These are phyloP conservation scores for Polylopha cassiicola DNA, from an alignment of 2,888 invertebrate genomes.

Conservation along the genomic window DNA sequence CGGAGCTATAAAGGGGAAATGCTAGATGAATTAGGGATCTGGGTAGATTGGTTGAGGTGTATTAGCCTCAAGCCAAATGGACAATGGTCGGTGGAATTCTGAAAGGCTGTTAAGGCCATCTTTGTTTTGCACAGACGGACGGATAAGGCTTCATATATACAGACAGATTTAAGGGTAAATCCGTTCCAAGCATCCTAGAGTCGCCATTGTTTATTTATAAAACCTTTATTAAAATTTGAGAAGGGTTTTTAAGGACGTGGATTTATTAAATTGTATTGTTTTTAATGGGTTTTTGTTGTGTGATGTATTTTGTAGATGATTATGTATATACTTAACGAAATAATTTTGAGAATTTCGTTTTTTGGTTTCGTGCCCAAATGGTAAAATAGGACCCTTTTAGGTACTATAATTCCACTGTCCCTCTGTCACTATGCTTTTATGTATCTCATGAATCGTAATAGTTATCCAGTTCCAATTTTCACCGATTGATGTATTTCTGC, in stretches of 20 bases:
- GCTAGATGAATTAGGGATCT: slow-evolving; percentile 32
- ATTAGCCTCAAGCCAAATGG: slow-evolving; percentile 46
- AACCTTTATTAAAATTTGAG: slow-evolving; percentile 20
- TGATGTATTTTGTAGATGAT: no score
- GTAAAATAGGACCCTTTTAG: no score
- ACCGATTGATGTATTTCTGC: no score
- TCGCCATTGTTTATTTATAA: slow-evolving; percentile 17
- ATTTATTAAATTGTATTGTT: no score
- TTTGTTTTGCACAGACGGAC: slow-evolving; percentile 38
- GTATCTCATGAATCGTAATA: no score
- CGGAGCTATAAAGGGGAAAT: slow-evolving; percentile 24
- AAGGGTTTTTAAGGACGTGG: slow-evolving; percentile 3
- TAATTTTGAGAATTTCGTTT: no score
- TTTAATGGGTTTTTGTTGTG: no score
- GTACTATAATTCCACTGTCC: no score
- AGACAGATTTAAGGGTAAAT: slow-evolving; percentile 17
- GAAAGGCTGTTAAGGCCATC: slow-evolving; percentile 46
- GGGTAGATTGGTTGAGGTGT: slow-evolving; percentile 30
- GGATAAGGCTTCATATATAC: slow-evolving; percentile 13
- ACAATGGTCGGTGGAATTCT: slow-evolving; percentile 52
- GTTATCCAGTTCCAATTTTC: no score
- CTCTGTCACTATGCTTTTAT: no score
- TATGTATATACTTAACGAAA: no score
- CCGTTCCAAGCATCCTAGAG: slow-evolving; percentile 6
- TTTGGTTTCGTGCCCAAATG: no score